A percentile compares a stretch with the other conserved stretches of the same genome.
These are phyloP conservation scores for Anisognathus igniventris DNA, from an alignment of 2,797 vertebrate genomes.

Conservation along the genomic window DNA sequence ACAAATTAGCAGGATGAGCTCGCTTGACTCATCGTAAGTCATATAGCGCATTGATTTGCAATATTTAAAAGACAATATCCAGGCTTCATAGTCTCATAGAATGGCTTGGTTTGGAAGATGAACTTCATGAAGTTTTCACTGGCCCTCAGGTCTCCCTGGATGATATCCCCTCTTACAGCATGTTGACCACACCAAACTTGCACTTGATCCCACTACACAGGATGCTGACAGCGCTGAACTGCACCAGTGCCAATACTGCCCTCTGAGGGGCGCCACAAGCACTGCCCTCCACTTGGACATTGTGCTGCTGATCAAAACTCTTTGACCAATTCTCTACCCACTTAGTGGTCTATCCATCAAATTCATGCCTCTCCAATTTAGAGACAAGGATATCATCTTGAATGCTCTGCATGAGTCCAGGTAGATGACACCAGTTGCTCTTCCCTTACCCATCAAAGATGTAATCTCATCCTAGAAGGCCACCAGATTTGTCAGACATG, in stretches of 20 bases:
- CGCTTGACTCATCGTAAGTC: background rate
- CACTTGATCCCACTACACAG: background rate
- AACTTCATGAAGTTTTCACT: background rate
- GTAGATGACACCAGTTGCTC: background rate
- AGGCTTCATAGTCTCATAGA: background rate
- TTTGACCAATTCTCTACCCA: background rate
- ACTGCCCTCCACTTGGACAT: background rate
- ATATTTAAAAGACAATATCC: background rate
- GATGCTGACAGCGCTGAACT: background rate
- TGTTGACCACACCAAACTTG: background rate
- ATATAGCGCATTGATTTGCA: background rate
- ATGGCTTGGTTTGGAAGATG: background rate
- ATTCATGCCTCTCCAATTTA: background rate
- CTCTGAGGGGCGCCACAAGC: background rate
- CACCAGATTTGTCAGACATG: background rate
- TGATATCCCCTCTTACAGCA: background rate
- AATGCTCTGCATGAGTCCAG: accelerated
- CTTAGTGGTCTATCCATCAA: background rate
- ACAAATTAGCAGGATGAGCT: background rate
- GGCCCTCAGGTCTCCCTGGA: background rate
- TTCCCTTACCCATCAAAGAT: background rate
- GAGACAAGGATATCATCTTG: accelerated
- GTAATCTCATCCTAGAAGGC: background rate
- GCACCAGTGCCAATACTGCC: too few species aligned
- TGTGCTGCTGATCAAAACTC: background rate